Evolutionary conservation across 2,888 invertebrate species (phyloP).

Genomic region (Melinaea marsaeus): DNA sequence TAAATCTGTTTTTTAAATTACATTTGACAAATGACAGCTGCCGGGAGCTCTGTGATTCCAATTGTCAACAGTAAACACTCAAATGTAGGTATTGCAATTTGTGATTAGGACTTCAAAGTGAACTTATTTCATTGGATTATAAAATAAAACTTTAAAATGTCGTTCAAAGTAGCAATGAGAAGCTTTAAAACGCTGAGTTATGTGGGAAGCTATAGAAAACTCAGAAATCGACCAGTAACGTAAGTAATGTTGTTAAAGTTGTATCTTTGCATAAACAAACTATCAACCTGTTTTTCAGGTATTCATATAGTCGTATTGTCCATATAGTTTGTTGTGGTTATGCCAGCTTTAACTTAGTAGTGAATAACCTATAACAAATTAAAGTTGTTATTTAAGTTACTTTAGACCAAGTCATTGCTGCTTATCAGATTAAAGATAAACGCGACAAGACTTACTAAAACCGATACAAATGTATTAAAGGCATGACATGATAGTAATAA

Average conservation of each 20-base stretch:
- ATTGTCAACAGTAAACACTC: too few species aligned
- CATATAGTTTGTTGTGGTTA: too few species aligned
- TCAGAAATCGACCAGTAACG: constrained; percentile 58
- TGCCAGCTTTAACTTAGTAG: too few species aligned
- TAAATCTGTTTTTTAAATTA: too few species aligned
- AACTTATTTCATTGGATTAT: too few species aligned
- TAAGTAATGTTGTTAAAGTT: constrained; percentile 41
- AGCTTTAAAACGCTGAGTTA: constrained; percentile 61
- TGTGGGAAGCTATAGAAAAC: constrained; percentile 63
- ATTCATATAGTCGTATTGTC: neutral
- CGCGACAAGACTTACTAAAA: neutral
- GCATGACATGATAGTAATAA: too few species aligned
- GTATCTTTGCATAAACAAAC: constrained; percentile 7
- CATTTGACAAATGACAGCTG: constrained; percentile 9
- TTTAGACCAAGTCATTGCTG: neutral
- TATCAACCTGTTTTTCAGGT: constrained; percentile 8
- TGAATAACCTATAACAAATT: too few species aligned
- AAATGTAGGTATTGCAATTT: too few species aligned
- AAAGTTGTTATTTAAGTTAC: too few species aligned
- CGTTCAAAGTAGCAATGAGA: constrained; percentile 55
- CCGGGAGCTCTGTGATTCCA: neutral
- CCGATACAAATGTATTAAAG: too few species aligned
- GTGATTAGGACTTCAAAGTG: too few species aligned
- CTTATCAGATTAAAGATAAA: constrained; percentile 5
- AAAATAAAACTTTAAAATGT: constrained; percentile 45